These are phyloP conservation scores for Pheosia gnoma DNA, from an alignment of 2,888 invertebrate genomes.

Conservation along the genomic window DNA sequence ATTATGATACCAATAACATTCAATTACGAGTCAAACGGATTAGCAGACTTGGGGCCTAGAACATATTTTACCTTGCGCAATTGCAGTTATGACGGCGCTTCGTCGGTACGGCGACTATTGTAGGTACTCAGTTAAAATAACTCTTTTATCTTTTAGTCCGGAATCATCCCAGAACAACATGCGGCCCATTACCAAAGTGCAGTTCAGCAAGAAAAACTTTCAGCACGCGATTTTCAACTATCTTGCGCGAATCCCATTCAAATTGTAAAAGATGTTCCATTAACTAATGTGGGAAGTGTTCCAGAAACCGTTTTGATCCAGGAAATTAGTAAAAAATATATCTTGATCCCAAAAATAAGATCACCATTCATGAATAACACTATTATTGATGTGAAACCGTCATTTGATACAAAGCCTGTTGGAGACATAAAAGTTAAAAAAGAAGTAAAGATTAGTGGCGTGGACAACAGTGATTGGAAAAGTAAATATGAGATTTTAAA, in stretches of 20 bases:
- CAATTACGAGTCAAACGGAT: no score
- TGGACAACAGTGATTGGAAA: slow-evolving; percentile 66
- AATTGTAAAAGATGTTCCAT: slow-evolving; percentile 30
- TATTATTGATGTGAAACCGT: slow-evolving; percentile 21
- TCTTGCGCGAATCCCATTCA: slow-evolving; percentile 21
- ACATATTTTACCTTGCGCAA: no score
- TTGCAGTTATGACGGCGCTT: no score
- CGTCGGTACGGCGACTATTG: no score
- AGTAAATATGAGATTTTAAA: slow-evolving; percentile 75
- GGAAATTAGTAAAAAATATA: slow-evolving; percentile 72
- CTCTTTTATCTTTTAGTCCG: not conserved
- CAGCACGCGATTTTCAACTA: slow-evolving; percentile 17
- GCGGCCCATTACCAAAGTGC: slow-evolving; percentile 1
- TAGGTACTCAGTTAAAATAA: not conserved
- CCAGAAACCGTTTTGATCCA: slow-evolving; percentile 52
- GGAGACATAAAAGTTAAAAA: slow-evolving; percentile 11
- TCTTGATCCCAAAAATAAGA: slow-evolving; percentile 68
- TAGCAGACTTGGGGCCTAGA: no score
- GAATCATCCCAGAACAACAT: not conserved
- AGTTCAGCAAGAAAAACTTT: slow-evolving; percentile 13
- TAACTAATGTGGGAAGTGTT: slow-evolving; percentile 33
- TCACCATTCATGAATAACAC: slow-evolving; percentile 33
- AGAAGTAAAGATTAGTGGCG: slow-evolving; percentile 23
- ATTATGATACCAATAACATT: no score
- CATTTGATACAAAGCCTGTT: slow-evolving; percentile 2